Percentiles rank a stretch among this genome's conserved stretches.
These are phyloP conservation scores for Eupleurogrammus muticus DNA, from an alignment of 2,797 vertebrate species.

Conservation along the genomic window DNA sequence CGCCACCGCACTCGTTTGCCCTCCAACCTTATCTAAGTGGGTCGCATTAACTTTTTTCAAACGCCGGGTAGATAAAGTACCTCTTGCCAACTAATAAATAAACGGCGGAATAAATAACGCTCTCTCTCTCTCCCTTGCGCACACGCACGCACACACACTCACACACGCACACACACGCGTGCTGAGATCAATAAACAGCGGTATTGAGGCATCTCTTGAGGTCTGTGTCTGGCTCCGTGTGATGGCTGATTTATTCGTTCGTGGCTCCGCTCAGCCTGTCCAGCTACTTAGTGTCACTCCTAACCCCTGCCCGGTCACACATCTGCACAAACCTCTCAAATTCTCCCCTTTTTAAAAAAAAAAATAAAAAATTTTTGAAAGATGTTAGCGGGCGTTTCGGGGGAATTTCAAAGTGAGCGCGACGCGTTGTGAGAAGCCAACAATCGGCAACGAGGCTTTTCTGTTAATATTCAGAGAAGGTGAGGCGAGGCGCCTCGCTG, in stretches of 20 bases:
- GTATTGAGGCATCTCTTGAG: conserved; percentile 81
- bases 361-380: too few species aligned
- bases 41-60: conserved; percentile 81
- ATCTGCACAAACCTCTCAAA: too few species aligned
- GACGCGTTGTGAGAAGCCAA: conserved; percentile 25
- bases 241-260: conserved; percentile 82
- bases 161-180: conserved; percentile 47
- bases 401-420: conserved; percentile 8
- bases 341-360: too few species aligned
- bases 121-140: too few species aligned
- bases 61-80: conserved; percentile 74
- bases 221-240: conserved; percentile 78
- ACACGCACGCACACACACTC: conserved; percentile 15
- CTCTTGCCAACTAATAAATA: conserved; percentile 76
- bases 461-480: conserved; percentile 67
- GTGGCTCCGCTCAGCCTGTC: conserved; percentile 60
- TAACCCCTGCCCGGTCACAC: conserved; percentile 41
- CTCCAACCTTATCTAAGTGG: conserved; percentile 80
- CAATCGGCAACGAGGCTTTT: conserved; percentile 30
- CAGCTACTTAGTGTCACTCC: conserved; percentile 70
- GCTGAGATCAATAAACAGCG: conserved; percentile 75
- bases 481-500: conserved; percentile 52
- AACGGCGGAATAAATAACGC: conserved; percentile 70
- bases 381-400: conserved; percentile 28
- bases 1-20: conserved; percentile 62